Conservation (phyloP, 2,797 vertebrate species). For the Semaprochilodus insignis region DNA sequence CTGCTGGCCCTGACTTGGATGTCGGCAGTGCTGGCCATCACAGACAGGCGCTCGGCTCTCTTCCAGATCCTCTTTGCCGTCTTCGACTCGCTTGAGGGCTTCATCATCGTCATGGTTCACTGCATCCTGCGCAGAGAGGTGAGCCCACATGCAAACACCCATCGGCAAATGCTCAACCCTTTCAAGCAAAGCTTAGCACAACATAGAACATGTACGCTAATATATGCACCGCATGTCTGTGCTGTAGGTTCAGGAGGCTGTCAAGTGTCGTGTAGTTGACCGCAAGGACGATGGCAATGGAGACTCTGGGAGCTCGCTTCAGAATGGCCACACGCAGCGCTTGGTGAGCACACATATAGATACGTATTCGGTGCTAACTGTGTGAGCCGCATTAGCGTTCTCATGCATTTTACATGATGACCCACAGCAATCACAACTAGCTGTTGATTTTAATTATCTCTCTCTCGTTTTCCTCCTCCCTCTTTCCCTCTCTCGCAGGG, state of each 20-base stretch:
- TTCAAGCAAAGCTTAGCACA: too few relatives aligned
- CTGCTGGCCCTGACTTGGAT: conserved; percentile 98
- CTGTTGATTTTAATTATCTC: conserved; percentile 40
- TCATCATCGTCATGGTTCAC: conserved; percentile 99
- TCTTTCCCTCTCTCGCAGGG: conserved; percentile 81
- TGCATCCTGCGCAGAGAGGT: conserved; percentile 97
- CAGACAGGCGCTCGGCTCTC: conserved; percentile 95
- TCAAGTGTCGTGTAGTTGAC: conserved; percentile 97
- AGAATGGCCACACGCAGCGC: conserved; percentile 93
- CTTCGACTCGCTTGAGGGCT: conserved; percentile 97
- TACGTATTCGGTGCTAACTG: not conserved
- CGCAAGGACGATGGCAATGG: conserved; percentile 97
- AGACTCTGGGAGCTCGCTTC: conserved; percentile 94
- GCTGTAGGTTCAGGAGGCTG: conserved; percentile 94
- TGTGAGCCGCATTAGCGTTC: conserved; percentile 11
- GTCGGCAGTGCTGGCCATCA: conserved; percentile 97
- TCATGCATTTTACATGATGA: conserved; percentile 24
- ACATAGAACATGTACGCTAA: not conserved
- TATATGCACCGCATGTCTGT: not conserved
- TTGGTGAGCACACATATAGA: conserved; percentile 80
- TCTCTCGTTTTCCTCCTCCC: conserved; percentile 65
- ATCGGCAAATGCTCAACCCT: not conserved
- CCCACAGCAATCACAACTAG: conserved; percentile 1
- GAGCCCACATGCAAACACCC: conserved; percentile 25
- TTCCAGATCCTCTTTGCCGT: conserved; percentile 99